Base-by-base conservation (phyloP, 1,140 invertebrate genomes). In the Lordiphosa collinella region DNA sequence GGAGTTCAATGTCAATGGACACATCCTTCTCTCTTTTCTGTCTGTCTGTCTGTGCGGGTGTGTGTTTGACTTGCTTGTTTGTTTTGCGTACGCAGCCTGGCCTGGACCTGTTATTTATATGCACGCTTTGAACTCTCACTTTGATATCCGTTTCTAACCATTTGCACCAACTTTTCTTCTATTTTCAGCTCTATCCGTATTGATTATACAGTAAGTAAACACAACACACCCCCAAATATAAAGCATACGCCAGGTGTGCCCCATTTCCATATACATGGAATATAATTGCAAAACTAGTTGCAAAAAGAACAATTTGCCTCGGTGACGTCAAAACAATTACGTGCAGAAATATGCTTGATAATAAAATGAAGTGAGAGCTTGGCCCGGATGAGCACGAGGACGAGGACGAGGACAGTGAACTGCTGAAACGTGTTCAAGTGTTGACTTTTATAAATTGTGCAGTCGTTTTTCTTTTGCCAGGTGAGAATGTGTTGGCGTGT, bases 391-490 rank as follows among this genome's bases (percentile, higher is more conserved):
- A 13, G 14, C n/a, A n/a, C 34, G 52, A 34, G 46, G 14, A 16
- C 32, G 44, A 14, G 18, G 18, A 11, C 11, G 8, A 36, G 12
- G 14, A 18, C 18, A 18, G 53, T 70, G 66, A 59, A 82, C 63
- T 71, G 68, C 67, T 68, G 51, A 56, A 78, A 82, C 78, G 78
- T 82, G 78, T 75, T 78, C 60, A 82, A 82, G 78, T 82, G 78
- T 64, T 84, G 78, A 82, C 78, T 84, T 84, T 84, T 82, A 82
- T 82, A 82, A 82, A 82, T 82, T 82, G 76, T 82, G 71, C 62
- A 63, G 66, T 84, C 78, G 66, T 71, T 72, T 64, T 58, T 70
- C 66, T 70, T 59, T 40, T 47, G 31, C 48, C 40, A 54, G 34
- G 50, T 38, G 52, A 48, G 38, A 62, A 67, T 76, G 71, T 80